phyloP scores from a whole-genome alignment of 2,797 vertebrate genomes.

The Etheostoma perlongum region DNA sequence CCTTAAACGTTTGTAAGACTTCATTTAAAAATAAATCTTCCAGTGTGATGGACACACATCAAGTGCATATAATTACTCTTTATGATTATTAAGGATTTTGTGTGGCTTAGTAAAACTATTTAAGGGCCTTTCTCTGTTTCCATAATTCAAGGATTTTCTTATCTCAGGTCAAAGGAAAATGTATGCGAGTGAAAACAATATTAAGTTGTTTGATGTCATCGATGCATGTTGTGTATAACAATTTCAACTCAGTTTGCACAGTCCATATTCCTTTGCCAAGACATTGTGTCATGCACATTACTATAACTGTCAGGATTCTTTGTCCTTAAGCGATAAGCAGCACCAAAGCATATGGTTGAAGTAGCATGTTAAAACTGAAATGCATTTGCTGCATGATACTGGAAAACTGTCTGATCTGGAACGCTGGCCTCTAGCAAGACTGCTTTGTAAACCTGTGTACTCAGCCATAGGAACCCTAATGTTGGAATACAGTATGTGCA shows the following conservation, averaged over 20 bases:
- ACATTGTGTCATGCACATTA: background rate
- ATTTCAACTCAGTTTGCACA: constrained; percentile 11
- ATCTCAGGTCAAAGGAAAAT: constrained; percentile 63
- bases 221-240: constrained; percentile 14
- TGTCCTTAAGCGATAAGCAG: constrained; percentile 17
- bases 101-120: background rate
- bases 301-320: background rate
- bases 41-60: background rate
- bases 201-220: constrained; percentile 23
- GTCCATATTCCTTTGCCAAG: background rate
- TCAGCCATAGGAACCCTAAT: constrained; percentile 1
- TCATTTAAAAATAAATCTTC: constrained; percentile 4
- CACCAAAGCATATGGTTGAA: constrained; percentile 50
- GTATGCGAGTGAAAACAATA: constrained; percentile 3
- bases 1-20: constrained; percentile 29
- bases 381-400: constrained; percentile 59
- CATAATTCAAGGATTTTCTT: constrained; percentile 32
- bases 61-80: background rate
- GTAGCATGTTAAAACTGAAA: constrained; percentile 59
- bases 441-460: constrained; percentile 52
- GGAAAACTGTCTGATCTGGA: constrained; percentile 34
- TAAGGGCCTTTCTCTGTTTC: constrained; percentile 10
- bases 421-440: constrained; percentile 21
- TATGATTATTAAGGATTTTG: background rate
- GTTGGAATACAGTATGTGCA: background rate